Evolutionary conservation across 1,140 invertebrate genomes (phyloP), one percentile per base, ranked within the genome.

Genomic region (Cotesia typhae): DNA sequence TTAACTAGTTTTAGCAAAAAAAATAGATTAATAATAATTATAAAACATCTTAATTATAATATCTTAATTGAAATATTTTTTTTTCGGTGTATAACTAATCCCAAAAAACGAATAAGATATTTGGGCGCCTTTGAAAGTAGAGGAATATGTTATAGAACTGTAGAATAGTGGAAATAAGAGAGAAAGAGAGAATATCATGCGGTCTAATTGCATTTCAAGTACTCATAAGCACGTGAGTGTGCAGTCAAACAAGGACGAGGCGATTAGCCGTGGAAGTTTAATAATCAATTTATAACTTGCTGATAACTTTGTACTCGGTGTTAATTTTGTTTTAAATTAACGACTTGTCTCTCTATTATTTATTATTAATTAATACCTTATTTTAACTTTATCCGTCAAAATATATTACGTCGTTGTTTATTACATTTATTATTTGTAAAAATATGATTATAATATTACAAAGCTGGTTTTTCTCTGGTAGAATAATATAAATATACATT

Each of bases 261-360:
- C 64, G 64, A 66, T 66, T 66, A 66, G 64, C 64, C 17, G 64
- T 51, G 64, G 36, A 66, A 66, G 38, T 66, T 66, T 66, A 66
- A 66, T 66, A 66, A 66, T 66, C 64, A 66, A 66, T 66, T 66
- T 66, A 66, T 66, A 52, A 66, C 64, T 66, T 7, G 41, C 64
- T 52, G 38, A 66, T 66, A 66, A 66, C 64, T 66, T 66, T 66
- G 12, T 66, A 17, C 64, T 66, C 38, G 20, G 36, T 38, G 36
- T 7, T 66, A 41, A 66, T 66, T 66, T 51, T 47, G 7, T 66
- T 52, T n/a, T 17, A 51, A 66, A 66, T 51, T 38, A 47, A 17
- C 38, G 14, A 7, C 41, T 47, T 47, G 41, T 47, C 41, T 47
- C 28, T 28, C 28, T 28, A 28, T 28, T 28, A 28, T 28, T 47